These are phyloP conservation scores for Beris morrisii DNA, from an alignment of 2,888 invertebrate species.

Conservation along the genomic window DNA sequence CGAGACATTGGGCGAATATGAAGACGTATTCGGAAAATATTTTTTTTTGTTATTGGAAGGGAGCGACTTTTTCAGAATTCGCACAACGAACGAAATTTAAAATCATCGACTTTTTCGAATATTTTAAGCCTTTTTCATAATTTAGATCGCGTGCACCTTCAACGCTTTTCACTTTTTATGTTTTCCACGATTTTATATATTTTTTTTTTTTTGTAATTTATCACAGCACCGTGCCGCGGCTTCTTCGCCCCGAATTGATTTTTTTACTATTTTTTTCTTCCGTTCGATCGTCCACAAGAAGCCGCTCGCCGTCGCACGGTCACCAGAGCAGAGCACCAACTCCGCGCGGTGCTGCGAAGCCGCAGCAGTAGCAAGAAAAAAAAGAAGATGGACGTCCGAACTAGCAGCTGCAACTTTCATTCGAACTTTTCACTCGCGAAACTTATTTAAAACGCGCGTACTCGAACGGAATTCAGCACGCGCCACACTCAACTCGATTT, in stretches of 20 bases:
- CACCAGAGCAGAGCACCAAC: not conserved
- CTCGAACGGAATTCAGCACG: not conserved
- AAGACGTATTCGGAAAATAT: no score
- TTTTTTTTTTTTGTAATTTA: no score
- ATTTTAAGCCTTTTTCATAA: no score
- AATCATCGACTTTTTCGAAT: no score
- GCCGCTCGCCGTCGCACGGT: no score
- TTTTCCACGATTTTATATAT: not conserved
- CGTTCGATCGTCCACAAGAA: no score
- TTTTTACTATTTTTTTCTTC: not conserved
- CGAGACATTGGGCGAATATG: no score
- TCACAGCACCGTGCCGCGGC: not conserved
- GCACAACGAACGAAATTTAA: no score
- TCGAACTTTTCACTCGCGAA: conserved; percentile 1
- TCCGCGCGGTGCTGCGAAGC: not conserved
- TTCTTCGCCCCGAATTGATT: not conserved
- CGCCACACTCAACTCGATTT: conserved; percentile 8
- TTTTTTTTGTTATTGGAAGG: no score
- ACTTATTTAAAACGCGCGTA: not conserved
- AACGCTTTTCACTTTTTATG: not conserved
- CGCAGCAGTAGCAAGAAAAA: not conserved
- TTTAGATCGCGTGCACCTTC: not conserved
- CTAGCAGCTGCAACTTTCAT: conserved; percentile 9
- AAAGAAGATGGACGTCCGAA: conserved; percentile 19
- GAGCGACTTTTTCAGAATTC: no score